Evolutionary conservation across 2,888 invertebrate genomes (phyloP), one percentile per base, ranked within the genome.

Genomic region (Ochlodes sylvanus): DNA sequence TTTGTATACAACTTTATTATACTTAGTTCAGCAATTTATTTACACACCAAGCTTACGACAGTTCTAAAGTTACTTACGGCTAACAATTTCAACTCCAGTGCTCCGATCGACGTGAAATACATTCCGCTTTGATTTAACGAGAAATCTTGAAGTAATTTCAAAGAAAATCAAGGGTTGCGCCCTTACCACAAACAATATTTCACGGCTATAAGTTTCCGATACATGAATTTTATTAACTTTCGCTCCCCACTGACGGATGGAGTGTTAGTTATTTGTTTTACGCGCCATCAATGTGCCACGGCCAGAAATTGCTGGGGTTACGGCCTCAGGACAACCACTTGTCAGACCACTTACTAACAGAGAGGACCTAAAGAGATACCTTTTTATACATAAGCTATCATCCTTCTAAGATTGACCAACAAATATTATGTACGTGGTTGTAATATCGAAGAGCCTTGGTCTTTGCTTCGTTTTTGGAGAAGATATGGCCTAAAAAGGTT

Each of bases 161-260:
- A 83, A 85, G 82, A 83, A 82, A 78, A 75, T 77, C 75, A 80
- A 85, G 88, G 88, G 89, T 86, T 86, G 85, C 83, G 79, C 87
- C 86, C 89, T 85, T 82, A 76, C 75, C 80, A 74, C 83, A 84
- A 85, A 88, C 87, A 87, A 90, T 89, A 89, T 90, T 89, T 91
- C 82, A 89, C 88, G 87, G 86, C 82, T 87, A 88, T 92, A 92
- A 90, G 88, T 92, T 93, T 93, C 92, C 93, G 87, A 93, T 90
- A 93, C 92, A 93, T 93, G 92, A 93, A 93, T 93, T 93, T 93
- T 93, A 92, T 93, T 92, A 92, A 92, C 85, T 91, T 87, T 87
- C 82, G 79, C 88, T 80, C 88, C 89, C 83, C 77, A 71, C 77
- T 87, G 87, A 86, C 80, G 88, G 86, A 85, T 85, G 83, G 81